These are phyloP conservation scores for Manacus vitellinus DNA, from an alignment of 2,113 vertebrate species.

Conservation along the genomic window DNA sequence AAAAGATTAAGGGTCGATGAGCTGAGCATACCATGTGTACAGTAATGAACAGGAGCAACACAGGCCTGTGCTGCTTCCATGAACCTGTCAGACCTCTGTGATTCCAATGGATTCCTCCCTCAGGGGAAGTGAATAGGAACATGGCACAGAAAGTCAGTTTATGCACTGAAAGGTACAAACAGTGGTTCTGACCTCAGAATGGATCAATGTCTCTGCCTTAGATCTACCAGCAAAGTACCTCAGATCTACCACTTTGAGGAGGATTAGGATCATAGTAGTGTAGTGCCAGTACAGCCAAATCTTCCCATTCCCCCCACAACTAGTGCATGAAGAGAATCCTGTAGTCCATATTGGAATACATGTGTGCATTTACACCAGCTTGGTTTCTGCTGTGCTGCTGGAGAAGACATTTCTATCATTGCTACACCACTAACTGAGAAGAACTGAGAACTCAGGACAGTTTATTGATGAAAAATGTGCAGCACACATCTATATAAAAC, in stretches of 20 bases:
- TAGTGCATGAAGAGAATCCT: not conserved
- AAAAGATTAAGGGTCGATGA: not conserved
- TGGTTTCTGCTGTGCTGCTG: not conserved
- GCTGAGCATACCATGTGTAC: not conserved
- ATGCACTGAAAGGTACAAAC: not conserved
- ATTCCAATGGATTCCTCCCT: not conserved
- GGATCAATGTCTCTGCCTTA: not conserved
- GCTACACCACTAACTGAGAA: not conserved
- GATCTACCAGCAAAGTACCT: not conserved
- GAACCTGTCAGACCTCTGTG: not conserved
- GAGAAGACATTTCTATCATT: not conserved
- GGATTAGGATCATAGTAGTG: not conserved
- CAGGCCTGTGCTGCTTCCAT: not conserved
- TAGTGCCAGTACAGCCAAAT: not conserved
- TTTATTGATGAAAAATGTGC: slow-evolving; percentile 15
- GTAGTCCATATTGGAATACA: not conserved
- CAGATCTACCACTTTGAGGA: not conserved
- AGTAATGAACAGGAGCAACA: not conserved
- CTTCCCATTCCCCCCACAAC: not conserved
- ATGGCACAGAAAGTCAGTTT: not conserved
- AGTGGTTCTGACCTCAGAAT: not conserved
- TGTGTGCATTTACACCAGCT: not conserved
- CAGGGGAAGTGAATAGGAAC: not conserved
- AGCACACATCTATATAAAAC: not conserved
- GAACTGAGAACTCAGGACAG: not conserved